A percentile compares a stretch with the other conserved stretches of the same genome.
These are phyloP conservation scores for Muricea muricata DNA, from an alignment of 92 coral and sea anemone genomes.

Conservation along the genomic window DNA sequence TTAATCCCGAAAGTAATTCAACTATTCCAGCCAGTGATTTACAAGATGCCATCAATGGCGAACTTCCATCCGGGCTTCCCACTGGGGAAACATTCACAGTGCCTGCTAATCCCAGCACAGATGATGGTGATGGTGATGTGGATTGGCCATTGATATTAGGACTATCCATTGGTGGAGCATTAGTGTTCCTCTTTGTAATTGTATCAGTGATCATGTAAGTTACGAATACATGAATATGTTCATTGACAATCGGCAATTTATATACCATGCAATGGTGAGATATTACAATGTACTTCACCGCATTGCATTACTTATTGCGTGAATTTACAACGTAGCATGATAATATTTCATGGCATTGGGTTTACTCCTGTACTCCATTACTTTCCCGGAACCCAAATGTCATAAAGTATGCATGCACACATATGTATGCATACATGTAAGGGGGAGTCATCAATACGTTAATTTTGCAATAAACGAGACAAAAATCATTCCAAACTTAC, in stretches of 20 bases:
- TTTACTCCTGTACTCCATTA: too few relatives aligned
- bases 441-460: too few relatives aligned
- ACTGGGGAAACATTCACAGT: not conserved
- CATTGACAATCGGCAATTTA: not conserved
- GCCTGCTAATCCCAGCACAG: not conserved
- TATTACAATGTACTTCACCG: too few relatives aligned
- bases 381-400: too few relatives aligned
- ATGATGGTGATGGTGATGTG: not conserved
- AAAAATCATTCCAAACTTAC: too few relatives aligned
- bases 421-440: too few relatives aligned
- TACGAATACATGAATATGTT: not conserved
- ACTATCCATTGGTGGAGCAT: constrained; percentile 35
- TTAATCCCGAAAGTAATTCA: not conserved
- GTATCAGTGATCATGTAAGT: constrained; percentile 25
- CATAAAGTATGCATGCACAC: too few relatives aligned
- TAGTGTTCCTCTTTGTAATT: constrained; percentile 5
- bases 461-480: too few relatives aligned
- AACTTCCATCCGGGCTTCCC: not conserved
- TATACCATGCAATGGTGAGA: too few relatives aligned
- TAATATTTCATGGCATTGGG: too few relatives aligned
- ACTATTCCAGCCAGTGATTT: not conserved
- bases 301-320: too few relatives aligned
- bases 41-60: not conserved
- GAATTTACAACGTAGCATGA: too few relatives aligned
- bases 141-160: constrained; percentile 41